Base-by-base conservation (phyloP, 2,888 invertebrate genomes). In the Hoplodrina blanda region DNA sequence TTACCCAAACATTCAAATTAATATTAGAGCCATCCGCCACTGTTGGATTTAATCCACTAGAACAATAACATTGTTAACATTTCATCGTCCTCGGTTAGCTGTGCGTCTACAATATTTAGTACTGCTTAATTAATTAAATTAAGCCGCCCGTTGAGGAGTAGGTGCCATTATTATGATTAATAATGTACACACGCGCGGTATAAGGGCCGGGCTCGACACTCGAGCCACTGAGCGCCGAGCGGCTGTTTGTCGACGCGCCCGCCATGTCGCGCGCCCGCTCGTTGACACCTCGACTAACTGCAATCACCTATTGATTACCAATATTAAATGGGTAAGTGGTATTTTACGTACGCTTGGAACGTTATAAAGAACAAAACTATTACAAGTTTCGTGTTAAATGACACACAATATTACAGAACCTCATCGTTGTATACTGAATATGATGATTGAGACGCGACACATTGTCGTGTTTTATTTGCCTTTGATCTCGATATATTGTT, bases 51-150 rank as follows among this genome's bases (percentile, higher is more conserved):
- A 94, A 94, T 94, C 92, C 91, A 90, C 90, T 90, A 91, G 88
- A 93, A 93, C 92, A 93, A 93, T 94, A 94, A 92, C 92, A 92
- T 91, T 92, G 93, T 94, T 94, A 94, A 91, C 92, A 92, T 93
- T 93, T 93, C 94, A 93, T 91, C 91, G 90, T 91, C 88, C 87
- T 88, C 88, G 88, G 92, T 92, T 93, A 91, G 89, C 86, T 87
- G 88, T 87, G 85, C 85, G 89, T 89, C 90, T 92, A 87, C 89
- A 90, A 91, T 92, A 92, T 93, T 93, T 92, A 92, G 92, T 91
- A 90, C 88, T 87, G 91, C 88, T 92, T 93, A 91, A 93, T 94
- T 93, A 92, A 93, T 93, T 92, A 91, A 93, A 93, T 93, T 92
- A 92, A 91, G 89, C 86, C 88, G 83, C 87, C 85, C 86, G 87